A percentile compares a stretch with the other conserved stretches of the same genome.
These are phyloP conservation scores for Tragelaphus strepsiceros DNA, from an alignment of 2,113 vertebrate genomes.

Conservation along the genomic window DNA sequence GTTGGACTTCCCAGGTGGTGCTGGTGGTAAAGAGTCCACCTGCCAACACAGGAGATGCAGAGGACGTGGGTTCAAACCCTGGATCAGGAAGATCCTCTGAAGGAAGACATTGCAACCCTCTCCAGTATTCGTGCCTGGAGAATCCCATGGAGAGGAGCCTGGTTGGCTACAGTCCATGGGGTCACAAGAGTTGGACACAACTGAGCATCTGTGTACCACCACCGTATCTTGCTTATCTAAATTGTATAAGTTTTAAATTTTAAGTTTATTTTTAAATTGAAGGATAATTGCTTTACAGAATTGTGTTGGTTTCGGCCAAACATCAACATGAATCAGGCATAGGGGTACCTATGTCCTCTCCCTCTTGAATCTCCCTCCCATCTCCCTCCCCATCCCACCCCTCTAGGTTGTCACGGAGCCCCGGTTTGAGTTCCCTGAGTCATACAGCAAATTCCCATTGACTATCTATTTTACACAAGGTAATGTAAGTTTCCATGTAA, in stretches of 20 bases:
- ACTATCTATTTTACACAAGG: neutral
- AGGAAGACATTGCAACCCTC: neutral
- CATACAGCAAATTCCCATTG: neutral
- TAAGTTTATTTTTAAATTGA: neutral
- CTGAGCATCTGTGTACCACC: neutral
- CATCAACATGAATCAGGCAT: neutral
- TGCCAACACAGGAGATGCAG: neutral
- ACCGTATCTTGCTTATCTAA: neutral
- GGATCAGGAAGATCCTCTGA: neutral
- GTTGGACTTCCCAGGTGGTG: neutral
- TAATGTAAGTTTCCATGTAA: neutral
- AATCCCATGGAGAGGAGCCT: neutral
- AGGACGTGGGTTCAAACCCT: neutral
- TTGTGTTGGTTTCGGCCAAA: neutral
- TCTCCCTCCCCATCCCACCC: neutral
- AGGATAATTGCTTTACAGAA: neutral
- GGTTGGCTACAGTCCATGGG: neutral
- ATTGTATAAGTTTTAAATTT: neutral
- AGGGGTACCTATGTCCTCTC: neutral
- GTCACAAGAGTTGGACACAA: neutral
- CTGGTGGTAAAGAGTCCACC: neutral
- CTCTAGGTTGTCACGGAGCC: neutral
- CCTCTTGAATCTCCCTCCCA: neutral
- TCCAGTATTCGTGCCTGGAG: neutral
- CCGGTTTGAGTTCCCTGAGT: neutral